Percentiles rank a stretch among this genome's conserved stretches.
Evolutionary conservation across 2,888 invertebrate species (phyloP).

Genomic region (Platypus cylindrus): DNA sequence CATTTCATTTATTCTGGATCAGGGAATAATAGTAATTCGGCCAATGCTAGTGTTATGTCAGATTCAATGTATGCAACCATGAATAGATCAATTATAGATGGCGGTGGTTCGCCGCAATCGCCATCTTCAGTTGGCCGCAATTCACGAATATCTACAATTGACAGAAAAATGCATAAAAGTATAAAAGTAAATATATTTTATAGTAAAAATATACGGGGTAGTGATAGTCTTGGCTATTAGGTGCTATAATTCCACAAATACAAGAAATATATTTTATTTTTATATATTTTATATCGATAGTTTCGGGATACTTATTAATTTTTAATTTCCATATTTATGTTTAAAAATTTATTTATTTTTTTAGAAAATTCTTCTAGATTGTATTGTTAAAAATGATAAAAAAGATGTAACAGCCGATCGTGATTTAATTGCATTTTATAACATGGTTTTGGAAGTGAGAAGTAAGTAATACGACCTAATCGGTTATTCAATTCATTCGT

Average conservation of each 20-base stretch:
- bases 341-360: conserved; percentile 16
- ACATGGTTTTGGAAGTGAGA: conserved; percentile 69
- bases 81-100: conserved; percentile 39
- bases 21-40: conserved; percentile 42
- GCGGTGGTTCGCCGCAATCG: conserved; percentile 35
- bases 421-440: conserved; percentile 69
- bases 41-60: conserved; percentile 36
- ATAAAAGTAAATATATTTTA: conserved; percentile 16
- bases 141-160: conserved; percentile 39
- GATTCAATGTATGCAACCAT: conserved; percentile 61
- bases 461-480: conserved; percentile 45
- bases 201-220: too few relatives aligned
- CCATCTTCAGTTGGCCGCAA: conserved; percentile 50
- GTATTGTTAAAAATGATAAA: conserved; percentile 48
- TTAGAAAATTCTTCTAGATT: conserved; percentile 41
- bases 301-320: not conserved
- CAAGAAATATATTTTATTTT: not conserved
- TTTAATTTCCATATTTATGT: too few relatives aligned
- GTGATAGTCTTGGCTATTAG: too few relatives aligned
- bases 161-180: conserved; percentile 29
- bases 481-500: conserved; percentile 1
- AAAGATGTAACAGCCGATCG: conserved; percentile 45
- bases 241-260: too few relatives aligned
- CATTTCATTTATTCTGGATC: conserved; percentile 56
- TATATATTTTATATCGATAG: not conserved